phyloP scores from a whole-genome alignment of 2,888 invertebrate species.

The Macrosoma leucophasiata region DNA sequence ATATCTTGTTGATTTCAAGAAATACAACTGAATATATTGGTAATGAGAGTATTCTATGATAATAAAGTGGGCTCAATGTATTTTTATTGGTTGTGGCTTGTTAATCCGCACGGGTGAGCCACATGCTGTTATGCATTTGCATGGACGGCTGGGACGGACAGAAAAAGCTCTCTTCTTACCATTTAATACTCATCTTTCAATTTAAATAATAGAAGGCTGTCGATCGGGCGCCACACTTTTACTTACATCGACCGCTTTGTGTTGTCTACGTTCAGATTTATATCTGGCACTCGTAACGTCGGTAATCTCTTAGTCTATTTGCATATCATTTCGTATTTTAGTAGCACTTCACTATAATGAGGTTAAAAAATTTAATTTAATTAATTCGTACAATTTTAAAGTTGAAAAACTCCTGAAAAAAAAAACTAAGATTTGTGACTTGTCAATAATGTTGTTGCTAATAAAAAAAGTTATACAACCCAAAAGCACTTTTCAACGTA shows the following conservation, averaged over 20 bases:
- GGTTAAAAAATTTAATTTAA: too few relatives aligned
- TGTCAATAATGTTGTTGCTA: too few relatives aligned
- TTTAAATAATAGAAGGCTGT: conserved; percentile 43
- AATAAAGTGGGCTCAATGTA: conserved; percentile 33
- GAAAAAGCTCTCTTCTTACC: conserved; percentile 38
- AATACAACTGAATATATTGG: conserved; percentile 36
- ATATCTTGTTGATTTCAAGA: conserved; percentile 39
- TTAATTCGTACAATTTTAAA: too few relatives aligned
- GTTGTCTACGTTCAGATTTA: conserved; percentile 49
- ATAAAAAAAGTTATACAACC: too few relatives aligned
- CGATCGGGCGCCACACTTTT: conserved; percentile 63
- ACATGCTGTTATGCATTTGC: conserved; percentile 56
- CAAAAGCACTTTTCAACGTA: too few relatives aligned
- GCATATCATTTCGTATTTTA: conserved; percentile 29
- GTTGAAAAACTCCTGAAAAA: too few relatives aligned
- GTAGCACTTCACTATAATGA: conserved; percentile 20
- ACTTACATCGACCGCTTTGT: conserved; percentile 49
- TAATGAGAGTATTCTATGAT: conserved; percentile 42
- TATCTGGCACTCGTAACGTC: conserved; percentile 43
- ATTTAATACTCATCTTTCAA: conserved; percentile 50
- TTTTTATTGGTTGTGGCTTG: conserved; percentile 45
- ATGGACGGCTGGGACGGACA: conserved; percentile 43
- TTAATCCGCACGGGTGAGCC: conserved; percentile 45
- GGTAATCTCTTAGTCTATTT: conserved; percentile 36
- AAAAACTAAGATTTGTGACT: too few relatives aligned